These are phyloP conservation scores for Aphrophora alni DNA, from an alignment of 2,888 invertebrate species.

Conservation along the genomic window DNA sequence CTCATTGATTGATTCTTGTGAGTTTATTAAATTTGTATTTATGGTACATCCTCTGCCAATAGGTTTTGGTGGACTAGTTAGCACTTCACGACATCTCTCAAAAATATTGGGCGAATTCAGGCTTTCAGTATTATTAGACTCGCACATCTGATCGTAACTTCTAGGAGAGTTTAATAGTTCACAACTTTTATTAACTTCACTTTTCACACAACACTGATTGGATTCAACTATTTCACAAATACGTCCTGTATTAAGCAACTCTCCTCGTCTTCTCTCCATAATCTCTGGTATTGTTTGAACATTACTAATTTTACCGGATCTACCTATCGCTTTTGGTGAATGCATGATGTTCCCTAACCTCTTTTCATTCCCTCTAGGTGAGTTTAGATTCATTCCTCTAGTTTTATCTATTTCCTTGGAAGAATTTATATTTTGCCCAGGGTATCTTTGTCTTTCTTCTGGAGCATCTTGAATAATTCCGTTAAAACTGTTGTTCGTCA, in stretches of 20 bases:
- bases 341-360: conserved; percentile 29
- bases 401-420: conserved; percentile 18
- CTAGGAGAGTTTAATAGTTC: conserved; percentile 14
- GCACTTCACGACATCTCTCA: conserved; percentile 18
- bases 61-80: conserved; percentile 26
- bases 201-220: conserved; percentile 2
- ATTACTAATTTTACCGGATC: conserved; percentile 10
- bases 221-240: not conserved
- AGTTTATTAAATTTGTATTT: conserved; percentile 28
- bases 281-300: not conserved
- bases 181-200: conserved; percentile 17
- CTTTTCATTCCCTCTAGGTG: conserved; percentile 23
- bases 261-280: conserved; percentile 19
- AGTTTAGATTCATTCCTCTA: conserved; percentile 12
- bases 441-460: conserved; percentile 29
- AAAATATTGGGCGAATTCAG: conserved; percentile 3
- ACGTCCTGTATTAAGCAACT: conserved; percentile 2
- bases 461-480: conserved; percentile 16
- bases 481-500: conserved; percentile 6
- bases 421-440: conserved; percentile 27
- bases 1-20: not conserved
- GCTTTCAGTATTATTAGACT: conserved; percentile 8
- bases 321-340: conserved; percentile 21
- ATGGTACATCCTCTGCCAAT: not conserved
- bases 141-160: conserved; percentile 14